Percentiles rank a stretch among this genome's conserved stretches.
Evolutionary conservation across 2,888 invertebrate genomes (phyloP).

Genomic region (Cosmopolites sordidus): DNA sequence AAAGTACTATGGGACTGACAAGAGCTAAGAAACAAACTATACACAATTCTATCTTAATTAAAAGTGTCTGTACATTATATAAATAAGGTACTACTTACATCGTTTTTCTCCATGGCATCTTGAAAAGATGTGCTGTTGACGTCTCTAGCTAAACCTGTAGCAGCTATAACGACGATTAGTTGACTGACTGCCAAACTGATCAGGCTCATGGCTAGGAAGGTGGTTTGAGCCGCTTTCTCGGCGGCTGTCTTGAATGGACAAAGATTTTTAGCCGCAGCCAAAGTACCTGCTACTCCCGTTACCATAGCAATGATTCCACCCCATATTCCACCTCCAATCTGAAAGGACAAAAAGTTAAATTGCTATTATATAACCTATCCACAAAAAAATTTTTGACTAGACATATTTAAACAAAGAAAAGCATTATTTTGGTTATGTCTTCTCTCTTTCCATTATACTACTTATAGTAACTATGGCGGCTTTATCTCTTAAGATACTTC

Average conservation of each 20-base stretch:
- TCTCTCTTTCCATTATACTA: no score
- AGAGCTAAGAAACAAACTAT: no score
- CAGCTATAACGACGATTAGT: slow-evolving; percentile 57
- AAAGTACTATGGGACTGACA: no score
- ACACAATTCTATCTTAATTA: no score
- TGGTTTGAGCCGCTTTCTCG: slow-evolving; percentile 57
- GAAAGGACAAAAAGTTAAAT: slow-evolving; percentile 28
- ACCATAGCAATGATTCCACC: slow-evolving; percentile 61
- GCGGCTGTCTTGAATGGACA: slow-evolving; percentile 48
- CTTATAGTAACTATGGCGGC: no score
- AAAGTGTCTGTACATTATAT: no score
- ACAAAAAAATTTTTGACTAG: no score
- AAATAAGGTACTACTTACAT: no score
- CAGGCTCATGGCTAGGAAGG: slow-evolving; percentile 62
- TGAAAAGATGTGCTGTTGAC: slow-evolving; percentile 39
- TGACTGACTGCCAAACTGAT: slow-evolving; percentile 58
- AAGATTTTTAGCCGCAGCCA: slow-evolving; percentile 58
- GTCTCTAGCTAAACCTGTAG: slow-evolving; percentile 61
- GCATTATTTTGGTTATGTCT: no score
- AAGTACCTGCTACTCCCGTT: slow-evolving; percentile 59
- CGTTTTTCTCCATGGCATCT: slow-evolving; percentile 27
- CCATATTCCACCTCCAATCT: slow-evolving; percentile 63
- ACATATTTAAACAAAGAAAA: no score
- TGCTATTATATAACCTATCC: no score
- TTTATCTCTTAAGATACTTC: no score